A percentile compares a stretch with the other conserved stretches of the same genome.
Conservation (phyloP, 1,140 invertebrate genomes). For the Drosophila paulistorum region DNA sequence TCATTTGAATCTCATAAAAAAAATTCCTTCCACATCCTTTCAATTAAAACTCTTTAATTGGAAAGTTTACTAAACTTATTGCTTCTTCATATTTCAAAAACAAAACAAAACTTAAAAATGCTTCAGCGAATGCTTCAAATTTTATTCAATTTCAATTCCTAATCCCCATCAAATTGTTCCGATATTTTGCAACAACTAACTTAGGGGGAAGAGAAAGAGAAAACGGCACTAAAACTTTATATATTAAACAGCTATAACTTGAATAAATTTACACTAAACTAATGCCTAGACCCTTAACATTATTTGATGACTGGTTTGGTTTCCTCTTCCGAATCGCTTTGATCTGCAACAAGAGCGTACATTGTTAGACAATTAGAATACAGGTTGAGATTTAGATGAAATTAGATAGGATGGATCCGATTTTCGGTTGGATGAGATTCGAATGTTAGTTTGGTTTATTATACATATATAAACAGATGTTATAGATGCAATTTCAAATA, state of each 20-base stretch:
- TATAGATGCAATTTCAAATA: neutral
- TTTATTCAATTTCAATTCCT: no score
- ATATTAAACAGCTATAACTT: neutral
- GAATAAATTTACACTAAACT: conserved; percentile 11
- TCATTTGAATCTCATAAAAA: no score
- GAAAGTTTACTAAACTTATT: no score
- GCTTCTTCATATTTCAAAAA: no score
- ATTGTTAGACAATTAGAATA: neutral
- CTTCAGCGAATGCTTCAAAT: no score
- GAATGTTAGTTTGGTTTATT: conserved; percentile 6
- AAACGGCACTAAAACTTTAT: neutral
- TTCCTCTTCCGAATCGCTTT: conserved; percentile 67
- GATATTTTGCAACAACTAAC: no score
- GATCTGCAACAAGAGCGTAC: conserved; percentile 38
- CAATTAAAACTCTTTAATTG: no score
- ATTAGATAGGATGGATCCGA: neutral
- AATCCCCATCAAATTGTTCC: no score
- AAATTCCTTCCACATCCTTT: no score
- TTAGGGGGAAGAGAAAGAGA: neutral
- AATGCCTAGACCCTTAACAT: neutral
- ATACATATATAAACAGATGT: neutral
- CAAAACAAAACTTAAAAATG: no score
- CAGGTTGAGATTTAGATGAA: neutral
- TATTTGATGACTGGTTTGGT: conserved; percentile 46
- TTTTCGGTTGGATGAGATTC: neutral